These are phyloP conservation scores for Melospiza melodia DNA, from an alignment of 2,113 vertebrate species.

Conservation along the genomic window DNA sequence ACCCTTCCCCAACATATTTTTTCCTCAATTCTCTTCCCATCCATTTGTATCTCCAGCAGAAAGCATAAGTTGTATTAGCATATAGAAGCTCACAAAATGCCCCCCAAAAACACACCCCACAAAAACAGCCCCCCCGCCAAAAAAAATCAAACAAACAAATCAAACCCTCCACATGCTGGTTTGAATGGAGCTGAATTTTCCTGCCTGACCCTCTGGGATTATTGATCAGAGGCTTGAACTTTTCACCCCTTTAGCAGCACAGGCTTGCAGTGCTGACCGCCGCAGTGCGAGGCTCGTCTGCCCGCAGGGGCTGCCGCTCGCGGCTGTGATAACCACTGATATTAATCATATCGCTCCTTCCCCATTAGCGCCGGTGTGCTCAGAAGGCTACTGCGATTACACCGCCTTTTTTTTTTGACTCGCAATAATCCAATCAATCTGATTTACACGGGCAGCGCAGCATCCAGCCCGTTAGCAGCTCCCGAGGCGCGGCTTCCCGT, in stretches of 20 bases:
- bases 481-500: background rate
- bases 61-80: background rate
- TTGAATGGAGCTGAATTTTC: background rate
- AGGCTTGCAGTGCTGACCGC: background rate
- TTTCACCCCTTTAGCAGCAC: background rate
- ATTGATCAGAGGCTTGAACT: slow-evolving; percentile 39
- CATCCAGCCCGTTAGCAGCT: background rate
- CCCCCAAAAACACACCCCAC: background rate
- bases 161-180: background rate
- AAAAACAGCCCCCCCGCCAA: background rate
- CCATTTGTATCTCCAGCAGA: background rate
- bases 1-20: background rate
- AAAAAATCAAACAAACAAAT: background rate
- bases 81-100: background rate
- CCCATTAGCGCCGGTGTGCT: background rate
- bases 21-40: background rate
- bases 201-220: background rate
- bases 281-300: background rate
- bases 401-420: background rate
- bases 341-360: background rate
- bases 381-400: background rate
- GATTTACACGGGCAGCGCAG: background rate
- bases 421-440: background rate
- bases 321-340: background rate
- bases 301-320: background rate